A percentile compares a stretch with the other conserved stretches of the same genome.
These are phyloP conservation scores for Mystacides longicornis DNA, from an alignment of 2,888 invertebrate species.

Conservation along the genomic window DNA sequence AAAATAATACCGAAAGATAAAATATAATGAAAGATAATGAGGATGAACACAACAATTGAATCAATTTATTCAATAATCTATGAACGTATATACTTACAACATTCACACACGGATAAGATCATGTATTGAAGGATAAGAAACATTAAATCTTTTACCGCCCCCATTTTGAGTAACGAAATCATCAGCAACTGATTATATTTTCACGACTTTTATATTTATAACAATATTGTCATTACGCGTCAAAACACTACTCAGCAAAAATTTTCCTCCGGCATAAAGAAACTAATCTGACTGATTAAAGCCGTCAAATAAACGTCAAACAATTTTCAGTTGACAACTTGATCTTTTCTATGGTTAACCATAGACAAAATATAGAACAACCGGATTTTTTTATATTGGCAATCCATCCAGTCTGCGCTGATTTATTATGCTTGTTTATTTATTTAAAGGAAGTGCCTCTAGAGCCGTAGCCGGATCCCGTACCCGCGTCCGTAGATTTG, in stretches of 20 bases:
- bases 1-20: conserved; percentile 25
- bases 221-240: neutral
- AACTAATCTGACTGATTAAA: too few species aligned
- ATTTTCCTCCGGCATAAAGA: too few species aligned
- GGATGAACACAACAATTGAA: conserved; percentile 18
- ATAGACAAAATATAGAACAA: too few species aligned
- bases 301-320: too few species aligned
- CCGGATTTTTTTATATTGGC: too few species aligned
- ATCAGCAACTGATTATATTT: neutral
- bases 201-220: conserved; percentile 1
- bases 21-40: conserved; percentile 18
- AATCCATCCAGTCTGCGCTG: too few species aligned
- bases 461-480: too few species aligned
- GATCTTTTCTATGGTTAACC: too few species aligned
- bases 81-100: conserved; percentile 12
- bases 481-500: too few species aligned
- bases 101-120: conserved; percentile 9
- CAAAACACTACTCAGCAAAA: neutral
- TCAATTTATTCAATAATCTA: conserved; percentile 16
- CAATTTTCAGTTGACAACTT: too few species aligned
- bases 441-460: too few species aligned
- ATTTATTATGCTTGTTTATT: too few species aligned
- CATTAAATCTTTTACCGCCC: neutral
- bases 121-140: conserved; percentile 9
- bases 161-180: conserved; percentile 5